Percentiles rank a stretch among this genome's conserved stretches.
Conservation (phyloP, 2,888 invertebrate species). For the Smittia aterrima region DNA sequence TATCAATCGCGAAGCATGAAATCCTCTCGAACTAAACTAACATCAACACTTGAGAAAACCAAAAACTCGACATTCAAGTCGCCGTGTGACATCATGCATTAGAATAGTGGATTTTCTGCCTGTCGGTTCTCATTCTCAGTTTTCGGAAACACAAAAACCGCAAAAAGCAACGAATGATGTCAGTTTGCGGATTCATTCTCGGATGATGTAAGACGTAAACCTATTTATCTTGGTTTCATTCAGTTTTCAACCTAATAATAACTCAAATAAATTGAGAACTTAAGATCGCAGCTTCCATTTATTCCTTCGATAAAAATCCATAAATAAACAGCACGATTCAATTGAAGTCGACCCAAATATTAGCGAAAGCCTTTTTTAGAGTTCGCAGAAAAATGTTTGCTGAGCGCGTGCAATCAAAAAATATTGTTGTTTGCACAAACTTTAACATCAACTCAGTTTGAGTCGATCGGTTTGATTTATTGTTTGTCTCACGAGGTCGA, state of each 20-base stretch:
- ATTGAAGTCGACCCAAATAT: conserved; percentile 8
- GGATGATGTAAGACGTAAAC: too few relatives aligned
- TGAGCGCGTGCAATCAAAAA: not conserved
- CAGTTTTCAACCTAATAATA: too few relatives aligned
- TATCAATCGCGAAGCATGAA: too few relatives aligned
- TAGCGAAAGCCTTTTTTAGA: not conserved
- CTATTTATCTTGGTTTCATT: too few relatives aligned
- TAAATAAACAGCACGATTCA: not conserved
- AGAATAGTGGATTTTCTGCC: conserved; percentile 6
- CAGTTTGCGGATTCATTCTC: not conserved
- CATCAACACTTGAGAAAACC: not conserved
- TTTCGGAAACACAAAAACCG: not conserved
- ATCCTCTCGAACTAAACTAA: too few relatives aligned
- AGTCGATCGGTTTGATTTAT: not conserved
- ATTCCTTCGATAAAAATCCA: not conserved
- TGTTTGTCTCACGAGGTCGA: not conserved
- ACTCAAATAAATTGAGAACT: too few relatives aligned
- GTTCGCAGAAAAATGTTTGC: not conserved
- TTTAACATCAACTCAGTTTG: not conserved
- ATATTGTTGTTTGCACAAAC: not conserved
- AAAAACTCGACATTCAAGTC: conserved; percentile 9
- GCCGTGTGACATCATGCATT: conserved; percentile 10
- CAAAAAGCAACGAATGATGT: not conserved
- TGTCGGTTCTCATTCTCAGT: not conserved
- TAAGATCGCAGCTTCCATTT: too few relatives aligned